A percentile compares a stretch with the other conserved stretches of the same genome.
Conservation (phyloP, 2,888 invertebrate species). For the Leptothorax acervorum region DNA sequence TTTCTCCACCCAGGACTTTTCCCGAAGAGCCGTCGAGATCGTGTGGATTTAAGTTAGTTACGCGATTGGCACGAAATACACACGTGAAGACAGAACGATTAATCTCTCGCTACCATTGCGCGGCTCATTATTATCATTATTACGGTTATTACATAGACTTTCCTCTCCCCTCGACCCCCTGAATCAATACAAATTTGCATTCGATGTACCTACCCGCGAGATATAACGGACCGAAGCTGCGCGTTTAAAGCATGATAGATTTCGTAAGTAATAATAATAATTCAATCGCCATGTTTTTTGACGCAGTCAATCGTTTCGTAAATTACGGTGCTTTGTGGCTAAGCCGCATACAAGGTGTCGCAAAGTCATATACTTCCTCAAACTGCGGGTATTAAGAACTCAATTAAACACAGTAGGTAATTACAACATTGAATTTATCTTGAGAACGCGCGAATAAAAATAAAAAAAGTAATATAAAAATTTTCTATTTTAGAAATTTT, state of each 20-base stretch:
- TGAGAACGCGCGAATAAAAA: not conserved
- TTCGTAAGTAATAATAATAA: constrained; percentile 70
- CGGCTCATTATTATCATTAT: constrained; percentile 35
- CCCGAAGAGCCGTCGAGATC: constrained; percentile 4
- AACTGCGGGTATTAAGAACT: not conserved
- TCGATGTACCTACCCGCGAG: constrained; percentile 26
- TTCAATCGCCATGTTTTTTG: constrained; percentile 69
- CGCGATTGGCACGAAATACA: not conserved
- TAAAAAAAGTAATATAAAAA: not conserved
- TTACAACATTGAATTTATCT: not conserved
- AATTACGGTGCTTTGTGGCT: constrained; percentile 60
- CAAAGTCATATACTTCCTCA: not conserved
- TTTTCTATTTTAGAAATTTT: no score
- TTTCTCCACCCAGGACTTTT: not conserved
- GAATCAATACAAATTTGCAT: constrained; percentile 44
- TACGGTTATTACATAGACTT: constrained; percentile 22
- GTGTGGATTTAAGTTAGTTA: constrained; percentile 25
- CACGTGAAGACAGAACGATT: constrained; percentile 33
- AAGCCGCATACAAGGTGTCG: constrained; percentile 32
- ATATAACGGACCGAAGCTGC: constrained; percentile 58
- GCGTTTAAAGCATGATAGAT: constrained; percentile 53
- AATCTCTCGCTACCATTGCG: constrained; percentile 41
- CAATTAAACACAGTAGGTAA: not conserved
- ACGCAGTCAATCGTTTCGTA: constrained; percentile 57
- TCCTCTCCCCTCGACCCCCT: not conserved